Evolutionary conservation across 2,888 invertebrate genomes (phyloP).

Genomic region (Mythimna loreyi): DNA sequence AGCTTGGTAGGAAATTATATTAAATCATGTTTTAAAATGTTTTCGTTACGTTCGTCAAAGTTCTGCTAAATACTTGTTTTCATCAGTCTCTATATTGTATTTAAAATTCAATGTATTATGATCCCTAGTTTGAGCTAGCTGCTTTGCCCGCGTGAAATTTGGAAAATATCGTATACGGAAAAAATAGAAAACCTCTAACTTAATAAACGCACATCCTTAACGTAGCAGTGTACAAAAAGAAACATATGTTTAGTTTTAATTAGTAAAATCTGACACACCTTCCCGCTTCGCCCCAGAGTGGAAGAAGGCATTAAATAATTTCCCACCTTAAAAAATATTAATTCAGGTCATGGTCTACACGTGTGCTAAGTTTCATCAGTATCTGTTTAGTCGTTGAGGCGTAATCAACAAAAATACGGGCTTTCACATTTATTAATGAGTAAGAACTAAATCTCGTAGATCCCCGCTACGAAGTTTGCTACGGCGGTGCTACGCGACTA

Average conservation of each 20-base stretch:
- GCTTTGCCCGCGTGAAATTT: not conserved
- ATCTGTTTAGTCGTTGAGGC: not conserved
- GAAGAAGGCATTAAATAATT: too few species aligned
- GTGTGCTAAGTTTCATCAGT: not conserved
- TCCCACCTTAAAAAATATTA: not conserved
- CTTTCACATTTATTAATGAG: not conserved
- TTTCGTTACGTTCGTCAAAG: slow-evolving; percentile 17
- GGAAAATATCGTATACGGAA: not conserved
- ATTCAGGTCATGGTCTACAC: not conserved
- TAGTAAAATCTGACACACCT: too few species aligned
- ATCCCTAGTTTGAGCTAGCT: not conserved
- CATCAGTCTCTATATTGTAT: slow-evolving; percentile 10
- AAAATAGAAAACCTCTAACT: too few species aligned
- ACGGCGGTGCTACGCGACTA: slow-evolving; percentile 33
- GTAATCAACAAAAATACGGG: not conserved
- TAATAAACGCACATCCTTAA: too few species aligned
- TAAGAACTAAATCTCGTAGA: slow-evolving; percentile 10
- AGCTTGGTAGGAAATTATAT: slow-evolving; percentile 14
- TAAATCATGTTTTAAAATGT: slow-evolving; percentile 34
- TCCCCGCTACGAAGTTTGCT: slow-evolving; percentile 40
- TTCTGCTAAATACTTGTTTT: slow-evolving; percentile 18
- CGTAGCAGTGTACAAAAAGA: too few species aligned
- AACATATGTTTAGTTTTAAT: too few species aligned
- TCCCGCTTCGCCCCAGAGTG: too few species aligned
- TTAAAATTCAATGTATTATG: slow-evolving; percentile 22